These are phyloP conservation scores for Coreius guichenoti DNA, from an alignment of 2,797 vertebrate genomes.

Conservation along the genomic window DNA sequence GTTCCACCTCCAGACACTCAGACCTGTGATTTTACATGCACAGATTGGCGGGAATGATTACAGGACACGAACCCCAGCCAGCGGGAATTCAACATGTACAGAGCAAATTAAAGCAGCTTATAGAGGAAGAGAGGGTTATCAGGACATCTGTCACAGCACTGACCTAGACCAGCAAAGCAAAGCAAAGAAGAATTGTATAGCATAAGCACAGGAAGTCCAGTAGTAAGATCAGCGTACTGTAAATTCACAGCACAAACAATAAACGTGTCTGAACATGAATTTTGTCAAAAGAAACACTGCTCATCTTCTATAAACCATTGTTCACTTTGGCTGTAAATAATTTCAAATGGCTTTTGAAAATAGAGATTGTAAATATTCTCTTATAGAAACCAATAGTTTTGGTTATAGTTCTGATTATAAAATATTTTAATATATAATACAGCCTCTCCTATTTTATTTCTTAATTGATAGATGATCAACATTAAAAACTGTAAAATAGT, in stretches of 20 bases:
- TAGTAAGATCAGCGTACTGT: neutral
- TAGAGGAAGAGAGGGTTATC: slow-evolving; percentile 50
- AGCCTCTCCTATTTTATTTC: neutral
- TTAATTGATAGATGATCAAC: neutral
- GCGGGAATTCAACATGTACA: slow-evolving; percentile 53
- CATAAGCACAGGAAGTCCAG: slow-evolving; percentile 9
- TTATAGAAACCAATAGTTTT: neutral
- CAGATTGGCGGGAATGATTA: slow-evolving; percentile 58
- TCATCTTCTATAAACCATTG: too few species aligned
- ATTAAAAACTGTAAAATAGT: neutral
- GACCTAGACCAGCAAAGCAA: slow-evolving; percentile 10
- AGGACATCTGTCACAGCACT: slow-evolving; percentile 54
- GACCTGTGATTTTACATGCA: neutral
- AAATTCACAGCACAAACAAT: neutral
- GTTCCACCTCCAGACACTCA: slow-evolving; percentile 35
- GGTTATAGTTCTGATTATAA: neutral
- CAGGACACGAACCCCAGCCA: slow-evolving; percentile 37
- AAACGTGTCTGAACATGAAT: neutral
- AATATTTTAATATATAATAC: neutral
- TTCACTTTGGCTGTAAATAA: neutral
- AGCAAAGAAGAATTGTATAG: slow-evolving; percentile 5
- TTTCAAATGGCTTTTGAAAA: neutral
- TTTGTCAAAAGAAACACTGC: neutral
- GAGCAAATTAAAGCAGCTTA: slow-evolving; percentile 54
- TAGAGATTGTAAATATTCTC: neutral